These are phyloP conservation scores for Coilia nasus DNA, from an alignment of 2,797 vertebrate species.

Conservation along the genomic window DNA sequence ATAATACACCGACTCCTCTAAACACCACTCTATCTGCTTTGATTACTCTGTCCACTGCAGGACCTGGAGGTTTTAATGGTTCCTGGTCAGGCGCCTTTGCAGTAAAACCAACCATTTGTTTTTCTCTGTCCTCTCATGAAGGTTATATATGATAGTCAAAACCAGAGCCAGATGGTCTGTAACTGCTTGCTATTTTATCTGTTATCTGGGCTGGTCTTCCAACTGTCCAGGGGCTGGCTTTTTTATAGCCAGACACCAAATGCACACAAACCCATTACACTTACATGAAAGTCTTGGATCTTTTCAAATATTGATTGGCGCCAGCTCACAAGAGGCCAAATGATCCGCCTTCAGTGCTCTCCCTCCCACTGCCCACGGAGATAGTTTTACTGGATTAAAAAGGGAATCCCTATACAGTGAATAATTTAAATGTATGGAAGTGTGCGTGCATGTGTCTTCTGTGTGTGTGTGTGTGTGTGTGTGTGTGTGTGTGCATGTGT, in stretches of 20 bases:
- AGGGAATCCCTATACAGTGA: neutral
- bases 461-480: neutral
- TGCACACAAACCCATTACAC: neutral
- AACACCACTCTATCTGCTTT: neutral
- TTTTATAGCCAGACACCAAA: neutral
- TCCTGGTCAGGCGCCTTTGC: neutral
- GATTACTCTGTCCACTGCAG: neutral
- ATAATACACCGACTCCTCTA: neutral
- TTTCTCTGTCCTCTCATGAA: neutral
- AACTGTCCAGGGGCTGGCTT: neutral
- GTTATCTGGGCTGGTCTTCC: neutral
- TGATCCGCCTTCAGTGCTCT: neutral
- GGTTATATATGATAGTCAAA: neutral
- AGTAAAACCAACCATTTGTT: neutral
- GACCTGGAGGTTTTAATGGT: neutral
- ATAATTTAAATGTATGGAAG: neutral
- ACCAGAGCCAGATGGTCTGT: slow-evolving; percentile 8
- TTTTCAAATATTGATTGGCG: neutral
- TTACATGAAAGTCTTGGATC: slow-evolving; percentile 10
- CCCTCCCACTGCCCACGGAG: neutral
- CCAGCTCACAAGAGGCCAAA: neutral
- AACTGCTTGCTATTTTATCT: neutral
- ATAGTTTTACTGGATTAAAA: neutral
- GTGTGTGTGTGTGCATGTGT: too few relatives aligned
- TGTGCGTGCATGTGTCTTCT: neutral